A percentile compares a stretch with the other conserved stretches of the same genome.
Evolutionary conservation across 2,888 invertebrate species (phyloP).

Genomic region (Lepidocyrtinus sp.): DNA sequence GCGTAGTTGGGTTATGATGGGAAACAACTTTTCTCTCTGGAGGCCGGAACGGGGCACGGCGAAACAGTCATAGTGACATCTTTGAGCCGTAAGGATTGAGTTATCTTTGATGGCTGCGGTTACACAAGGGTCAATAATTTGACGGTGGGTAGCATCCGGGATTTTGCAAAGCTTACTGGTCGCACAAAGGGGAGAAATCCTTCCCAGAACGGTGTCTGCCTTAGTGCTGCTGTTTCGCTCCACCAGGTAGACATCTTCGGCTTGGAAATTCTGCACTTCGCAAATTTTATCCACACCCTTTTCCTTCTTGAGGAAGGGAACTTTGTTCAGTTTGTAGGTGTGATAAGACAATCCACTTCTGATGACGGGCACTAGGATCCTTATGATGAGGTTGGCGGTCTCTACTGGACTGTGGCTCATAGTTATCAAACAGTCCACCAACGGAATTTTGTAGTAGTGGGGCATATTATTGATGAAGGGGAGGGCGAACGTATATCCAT

Average conservation of each 20-base stretch:
- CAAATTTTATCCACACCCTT: slow-evolving; percentile 37
- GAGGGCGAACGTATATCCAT: slow-evolving; percentile 51
- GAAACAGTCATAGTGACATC: slow-evolving; percentile 50
- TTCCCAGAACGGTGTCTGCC: slow-evolving; percentile 10
- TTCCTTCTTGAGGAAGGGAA: slow-evolving; percentile 44
- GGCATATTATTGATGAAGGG: slow-evolving; percentile 49
- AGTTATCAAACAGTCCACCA: slow-evolving; percentile 55
- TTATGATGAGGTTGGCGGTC: slow-evolving; percentile 42
- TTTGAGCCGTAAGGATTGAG: slow-evolving; percentile 30
- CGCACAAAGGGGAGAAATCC: slow-evolving; percentile 27
- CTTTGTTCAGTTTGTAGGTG: slow-evolving; percentile 51
- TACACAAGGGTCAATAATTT: slow-evolving; percentile 56
- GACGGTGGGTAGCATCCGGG: slow-evolving; percentile 41
- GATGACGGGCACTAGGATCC: slow-evolving; percentile 52
- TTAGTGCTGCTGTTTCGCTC: slow-evolving; percentile 20
- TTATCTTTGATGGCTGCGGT: slow-evolving; percentile 45
- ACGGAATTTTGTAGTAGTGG: slow-evolving; percentile 60
- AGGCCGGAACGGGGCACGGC: background rate
- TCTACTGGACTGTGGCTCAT: slow-evolving; percentile 5
- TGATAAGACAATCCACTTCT: slow-evolving; percentile 34
- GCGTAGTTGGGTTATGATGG: slow-evolving; percentile 50
- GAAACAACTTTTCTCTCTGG: slow-evolving; percentile 39
- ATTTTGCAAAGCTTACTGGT: slow-evolving; percentile 50
- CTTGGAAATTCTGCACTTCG: slow-evolving; percentile 54
- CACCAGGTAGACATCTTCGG: slow-evolving; percentile 50